phyloP scores from a whole-genome alignment of 1,140 invertebrate species.

The Cydia splendana region DNA sequence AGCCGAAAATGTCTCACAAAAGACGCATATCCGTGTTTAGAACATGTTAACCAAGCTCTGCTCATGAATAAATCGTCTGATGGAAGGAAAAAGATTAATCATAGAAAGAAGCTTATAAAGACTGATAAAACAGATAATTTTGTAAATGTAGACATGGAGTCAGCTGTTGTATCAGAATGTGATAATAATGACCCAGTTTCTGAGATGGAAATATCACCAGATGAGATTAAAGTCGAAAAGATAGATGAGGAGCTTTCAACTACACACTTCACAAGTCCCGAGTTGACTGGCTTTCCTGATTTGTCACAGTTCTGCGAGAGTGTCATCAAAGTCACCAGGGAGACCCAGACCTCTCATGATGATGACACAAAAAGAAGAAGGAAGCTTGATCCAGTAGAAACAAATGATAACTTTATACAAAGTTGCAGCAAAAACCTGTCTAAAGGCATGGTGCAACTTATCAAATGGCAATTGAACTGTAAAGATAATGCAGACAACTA shows the following conservation, averaged over 20 bases:
- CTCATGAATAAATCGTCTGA: not conserved
- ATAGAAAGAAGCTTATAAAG: not conserved
- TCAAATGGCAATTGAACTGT: conserved; percentile 34
- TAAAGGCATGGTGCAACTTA: conserved; percentile 26
- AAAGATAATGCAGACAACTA: conserved; percentile 29
- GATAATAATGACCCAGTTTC: not conserved
- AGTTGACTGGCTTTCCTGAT: conserved; percentile 11
- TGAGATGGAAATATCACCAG: conserved; percentile 5
- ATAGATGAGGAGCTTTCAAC: conserved; percentile 12
- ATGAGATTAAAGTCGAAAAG: conserved; percentile 3
- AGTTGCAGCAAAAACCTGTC: conserved; percentile 33
- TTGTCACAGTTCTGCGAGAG: conserved; percentile 29
- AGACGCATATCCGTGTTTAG: conserved; percentile 35
- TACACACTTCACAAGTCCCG: not conserved
- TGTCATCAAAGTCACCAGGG: conserved; percentile 34
- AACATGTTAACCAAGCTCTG: conserved; percentile 11
- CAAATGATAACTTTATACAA: conserved; percentile 30
- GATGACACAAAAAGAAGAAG: conserved; percentile 6
- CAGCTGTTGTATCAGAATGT: not conserved
- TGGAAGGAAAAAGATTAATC: not conserved
- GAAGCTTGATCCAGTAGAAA: not conserved
- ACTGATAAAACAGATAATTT: not conserved
- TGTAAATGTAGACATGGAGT: not conserved
- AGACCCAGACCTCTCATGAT: conserved; percentile 23
- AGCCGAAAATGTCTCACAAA: conserved; percentile 35